Conservation (phyloP, 2,888 invertebrate genomes). For the Resseliella maxima region DNA sequence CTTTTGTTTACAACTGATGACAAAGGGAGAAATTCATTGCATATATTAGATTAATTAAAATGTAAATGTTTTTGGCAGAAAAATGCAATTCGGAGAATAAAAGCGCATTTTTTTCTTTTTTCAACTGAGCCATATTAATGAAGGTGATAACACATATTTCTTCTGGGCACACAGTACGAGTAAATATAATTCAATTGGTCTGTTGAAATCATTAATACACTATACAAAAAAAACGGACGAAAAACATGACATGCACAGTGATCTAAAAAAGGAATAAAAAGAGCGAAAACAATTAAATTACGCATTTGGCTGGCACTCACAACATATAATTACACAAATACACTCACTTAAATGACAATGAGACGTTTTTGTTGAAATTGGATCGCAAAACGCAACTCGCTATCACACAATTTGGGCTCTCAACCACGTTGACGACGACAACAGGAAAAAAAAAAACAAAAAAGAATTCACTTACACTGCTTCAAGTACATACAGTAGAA, state of each 20-base stretch:
- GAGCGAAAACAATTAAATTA: constrained; percentile 51
- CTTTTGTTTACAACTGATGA: not conserved
- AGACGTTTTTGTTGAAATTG: not conserved
- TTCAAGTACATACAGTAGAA: not conserved
- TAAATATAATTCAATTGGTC: not conserved
- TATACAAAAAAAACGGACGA: not conserved
- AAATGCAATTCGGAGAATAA: constrained; percentile 10
- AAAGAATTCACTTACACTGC: constrained; percentile 11
- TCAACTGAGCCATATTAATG: not conserved
- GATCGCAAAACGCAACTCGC: constrained; percentile 11
- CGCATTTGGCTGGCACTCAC: constrained; percentile 41
- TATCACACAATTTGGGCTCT: not conserved
- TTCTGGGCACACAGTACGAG: not conserved
- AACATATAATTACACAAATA: constrained; percentile 53
- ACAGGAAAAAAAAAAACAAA: not conserved
- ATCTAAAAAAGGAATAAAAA: not conserved
- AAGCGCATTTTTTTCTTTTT: not conserved
- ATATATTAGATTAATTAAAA: not conserved
- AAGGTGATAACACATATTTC: constrained; percentile 20
- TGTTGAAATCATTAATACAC: constrained; percentile 38
- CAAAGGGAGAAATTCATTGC: not conserved
- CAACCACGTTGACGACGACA: too few species aligned
- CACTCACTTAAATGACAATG: constrained; percentile 46
- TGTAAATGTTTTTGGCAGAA: not conserved
- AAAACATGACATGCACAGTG: not conserved